Conservation (phyloP, 2,888 invertebrate species). For the Conops quadrifasciatus region DNA sequence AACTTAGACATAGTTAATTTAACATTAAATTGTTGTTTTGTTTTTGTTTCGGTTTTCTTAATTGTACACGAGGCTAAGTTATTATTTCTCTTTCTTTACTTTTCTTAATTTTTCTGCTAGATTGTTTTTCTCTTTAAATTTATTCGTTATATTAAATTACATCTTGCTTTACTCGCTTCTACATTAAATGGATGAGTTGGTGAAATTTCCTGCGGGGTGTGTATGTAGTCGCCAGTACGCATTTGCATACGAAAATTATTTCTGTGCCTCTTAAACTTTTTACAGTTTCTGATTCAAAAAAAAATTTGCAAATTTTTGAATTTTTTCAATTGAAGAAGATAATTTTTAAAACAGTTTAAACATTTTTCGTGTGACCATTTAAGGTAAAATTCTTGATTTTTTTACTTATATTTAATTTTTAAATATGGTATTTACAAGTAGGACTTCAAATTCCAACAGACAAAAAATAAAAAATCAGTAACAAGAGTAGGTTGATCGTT, state of each 20-base stretch:
- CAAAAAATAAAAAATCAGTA: not conserved
- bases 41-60: constrained; percentile 30
- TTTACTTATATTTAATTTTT: too few species aligned
- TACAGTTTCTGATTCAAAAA: too few species aligned
- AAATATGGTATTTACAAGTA: too few species aligned
- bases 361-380: too few species aligned
- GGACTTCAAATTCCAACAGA: too few species aligned
- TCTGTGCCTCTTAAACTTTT: constrained; percentile 14
- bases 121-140: constrained; percentile 19
- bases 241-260: not conserved
- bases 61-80: constrained; percentile 4
- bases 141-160: constrained; percentile 32
- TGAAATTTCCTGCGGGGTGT: constrained; percentile 16
- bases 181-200: constrained; percentile 43
- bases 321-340: too few species aligned
- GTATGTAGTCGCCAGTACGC: not conserved
- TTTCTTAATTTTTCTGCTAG: constrained; percentile 17
- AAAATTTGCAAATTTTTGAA: too few species aligned
- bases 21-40: constrained; percentile 22
- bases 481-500: not conserved
- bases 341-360: too few species aligned
- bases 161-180: constrained; percentile 36
- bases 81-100: constrained; percentile 16
- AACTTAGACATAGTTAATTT: constrained; percentile 14
- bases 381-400: too few species aligned